phyloP scores from a whole-genome alignment of 2,113 vertebrate species.

The Elaphurus davidianus region DNA sequence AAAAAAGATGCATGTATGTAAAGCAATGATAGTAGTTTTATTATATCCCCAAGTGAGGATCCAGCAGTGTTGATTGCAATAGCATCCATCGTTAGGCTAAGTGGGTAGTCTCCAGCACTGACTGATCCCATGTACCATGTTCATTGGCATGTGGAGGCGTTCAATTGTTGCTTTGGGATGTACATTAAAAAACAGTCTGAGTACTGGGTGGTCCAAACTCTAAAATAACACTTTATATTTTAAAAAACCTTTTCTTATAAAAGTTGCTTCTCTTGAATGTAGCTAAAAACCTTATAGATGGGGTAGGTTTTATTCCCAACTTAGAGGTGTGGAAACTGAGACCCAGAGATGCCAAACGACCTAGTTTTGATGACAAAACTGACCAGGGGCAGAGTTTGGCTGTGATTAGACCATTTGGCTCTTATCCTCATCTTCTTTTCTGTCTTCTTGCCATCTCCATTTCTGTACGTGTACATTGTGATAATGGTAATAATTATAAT shows the following conservation, averaged over 20 bases:
- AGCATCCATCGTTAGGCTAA: background rate
- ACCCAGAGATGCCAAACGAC: background rate
- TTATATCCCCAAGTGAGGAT: background rate
- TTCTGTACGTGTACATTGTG: background rate
- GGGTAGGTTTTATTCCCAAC: background rate
- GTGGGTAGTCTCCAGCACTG: background rate
- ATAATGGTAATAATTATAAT: background rate
- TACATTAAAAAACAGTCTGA: background rate
- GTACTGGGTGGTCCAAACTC: background rate
- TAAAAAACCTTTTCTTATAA: background rate
- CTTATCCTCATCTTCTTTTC: background rate
- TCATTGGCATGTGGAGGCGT: background rate
- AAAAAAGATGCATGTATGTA: background rate
- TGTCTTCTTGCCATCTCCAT: background rate
- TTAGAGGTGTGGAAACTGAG: background rate
- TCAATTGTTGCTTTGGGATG: background rate
- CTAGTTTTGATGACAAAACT: background rate
- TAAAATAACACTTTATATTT: background rate
- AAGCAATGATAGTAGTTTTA: background rate
- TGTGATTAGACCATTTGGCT: background rate
- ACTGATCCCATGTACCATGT: background rate
- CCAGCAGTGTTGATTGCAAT: background rate
- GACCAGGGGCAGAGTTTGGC: background rate
- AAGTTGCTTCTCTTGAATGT: background rate
- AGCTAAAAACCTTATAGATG: background rate